phyloP scores from a whole-genome alignment of 1,140 invertebrate genomes.

The Drosophila nigrodunni region DNA sequence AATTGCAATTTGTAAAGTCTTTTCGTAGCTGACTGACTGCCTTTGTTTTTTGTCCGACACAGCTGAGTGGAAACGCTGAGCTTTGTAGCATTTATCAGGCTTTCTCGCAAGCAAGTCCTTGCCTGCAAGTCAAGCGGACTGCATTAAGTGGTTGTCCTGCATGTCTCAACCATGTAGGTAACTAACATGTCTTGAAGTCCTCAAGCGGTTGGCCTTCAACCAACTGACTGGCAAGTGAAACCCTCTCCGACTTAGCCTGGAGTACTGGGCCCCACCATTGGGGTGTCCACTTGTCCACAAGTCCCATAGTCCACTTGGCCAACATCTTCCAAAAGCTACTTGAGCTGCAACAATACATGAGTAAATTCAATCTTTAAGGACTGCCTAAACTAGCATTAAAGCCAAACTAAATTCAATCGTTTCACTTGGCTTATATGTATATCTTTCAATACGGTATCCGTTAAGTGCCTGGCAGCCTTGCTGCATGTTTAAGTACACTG shows the following conservation, averaged over 20 bases:
- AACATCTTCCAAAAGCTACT: conserved; percentile 23
- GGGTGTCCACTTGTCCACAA: too few relatives aligned
- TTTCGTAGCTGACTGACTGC: conserved; percentile 2
- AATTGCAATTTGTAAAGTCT: conserved; percentile 17
- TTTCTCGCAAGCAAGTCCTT: conserved; percentile 39
- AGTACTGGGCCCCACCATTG: conserved; percentile 4
- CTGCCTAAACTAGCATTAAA: conserved; percentile 13
- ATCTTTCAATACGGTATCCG: conserved; percentile 17
- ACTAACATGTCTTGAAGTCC: not conserved
- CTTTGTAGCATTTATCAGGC: conserved; percentile 55
- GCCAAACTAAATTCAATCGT: conserved; percentile 1
- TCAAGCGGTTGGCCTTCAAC: conserved; percentile 38
- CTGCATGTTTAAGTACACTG: conserved; percentile 35
- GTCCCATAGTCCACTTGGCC: conserved; percentile 14
- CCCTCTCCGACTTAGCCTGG: conserved; percentile 16
- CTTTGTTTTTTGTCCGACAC: conserved; percentile 53
- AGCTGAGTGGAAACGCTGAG: conserved; percentile 56
- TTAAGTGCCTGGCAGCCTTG: conserved; percentile 69
- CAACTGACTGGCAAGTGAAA: conserved; percentile 25
- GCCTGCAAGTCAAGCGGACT: conserved; percentile 17
- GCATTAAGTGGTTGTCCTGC: conserved; percentile 34
- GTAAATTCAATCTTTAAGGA: conserved; percentile 23
- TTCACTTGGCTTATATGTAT: not conserved
- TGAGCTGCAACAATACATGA: conserved; percentile 22
- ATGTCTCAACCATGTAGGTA: not conserved